Evolutionary conservation across 2,888 invertebrate genomes (phyloP), one percentile per base, ranked within the genome.

Genomic region (Drosophila anceps): DNA sequence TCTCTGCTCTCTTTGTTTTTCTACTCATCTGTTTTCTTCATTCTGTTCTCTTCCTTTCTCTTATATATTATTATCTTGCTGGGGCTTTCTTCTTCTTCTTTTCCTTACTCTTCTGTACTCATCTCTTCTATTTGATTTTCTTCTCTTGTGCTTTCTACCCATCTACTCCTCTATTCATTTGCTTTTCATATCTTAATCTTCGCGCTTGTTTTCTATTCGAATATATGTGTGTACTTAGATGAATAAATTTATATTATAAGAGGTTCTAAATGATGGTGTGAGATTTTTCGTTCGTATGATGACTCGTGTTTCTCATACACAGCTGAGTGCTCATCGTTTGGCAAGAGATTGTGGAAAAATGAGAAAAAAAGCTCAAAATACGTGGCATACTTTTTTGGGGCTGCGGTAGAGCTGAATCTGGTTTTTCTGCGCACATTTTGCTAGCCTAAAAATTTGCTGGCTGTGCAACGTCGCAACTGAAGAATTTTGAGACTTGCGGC

Each of bases 401-500:
- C 73, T 68, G 55, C 58, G 61, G 46, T 35, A 29, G 53, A 67
- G 48, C 70, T 68, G 73, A 53, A 64, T 63, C 61, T 63, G 74
- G 20, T 50, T 31, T 39, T 55, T 57, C 27, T 51, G 18, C 44
- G 20, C 35, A 10, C 54, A 58, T 57, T 55, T 50, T 58, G 54
- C 33, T 62, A 41, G 58, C 31, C 55, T 62, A 66, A 70, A 75
- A 72, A 79, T 71, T 37, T 24, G 55, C 69, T 76, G 51, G 63
- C 41, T 62, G 58, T 63, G 63, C 63, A 62, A 20, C 72, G 39
- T 41, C 51, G 72, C 39, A 61, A 57, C 73, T 71, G 53, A 85
- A 85, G 90, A 86, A 90, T 86, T 88, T 82, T 75, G 79, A 68
- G 76, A 69, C 85, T 79, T 86, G 85, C 85, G 85, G 85, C 90